Evolutionary conservation across 2,113 vertebrate genomes (phyloP).

Genomic region (Corydoras sp.): DNA sequence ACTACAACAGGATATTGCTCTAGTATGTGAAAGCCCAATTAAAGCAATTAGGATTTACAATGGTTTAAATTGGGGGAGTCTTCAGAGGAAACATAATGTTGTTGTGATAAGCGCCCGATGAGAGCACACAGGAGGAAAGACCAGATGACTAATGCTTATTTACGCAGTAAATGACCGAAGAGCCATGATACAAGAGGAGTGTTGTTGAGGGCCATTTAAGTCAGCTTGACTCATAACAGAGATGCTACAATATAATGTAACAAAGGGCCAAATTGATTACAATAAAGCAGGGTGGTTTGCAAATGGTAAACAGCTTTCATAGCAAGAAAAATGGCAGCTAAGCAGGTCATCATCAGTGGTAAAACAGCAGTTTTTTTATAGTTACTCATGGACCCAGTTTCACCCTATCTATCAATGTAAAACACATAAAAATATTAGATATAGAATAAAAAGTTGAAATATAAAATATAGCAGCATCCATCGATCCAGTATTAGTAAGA

Average conservation of each 20-base stretch:
- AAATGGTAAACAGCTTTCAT: not conserved
- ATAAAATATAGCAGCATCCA: too few relatives aligned
- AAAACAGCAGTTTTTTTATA: too few relatives aligned
- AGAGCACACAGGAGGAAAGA: constrained; percentile 4
- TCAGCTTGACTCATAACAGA: not conserved
- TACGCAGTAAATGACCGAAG: constrained; percentile 11
- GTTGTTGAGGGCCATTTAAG: not conserved
- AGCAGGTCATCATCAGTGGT: too few relatives aligned
- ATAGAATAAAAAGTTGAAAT: too few relatives aligned
- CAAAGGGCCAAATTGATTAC: not conserved
- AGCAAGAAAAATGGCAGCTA: not conserved
- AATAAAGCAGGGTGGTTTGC: not conserved
- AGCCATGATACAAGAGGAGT: not conserved
- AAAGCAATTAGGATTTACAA: constrained; percentile 58
- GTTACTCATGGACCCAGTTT: too few relatives aligned
- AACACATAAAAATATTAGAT: too few relatives aligned
- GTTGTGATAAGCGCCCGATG: constrained; percentile 26
- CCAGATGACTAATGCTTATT: constrained; percentile 30
- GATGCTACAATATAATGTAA: not conserved
- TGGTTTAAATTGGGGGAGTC: constrained; percentile 54
- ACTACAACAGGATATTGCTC: constrained; percentile 43
- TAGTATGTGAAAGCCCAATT: constrained; percentile 57
- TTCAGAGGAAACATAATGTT: constrained; percentile 51
- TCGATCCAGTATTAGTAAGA: too few relatives aligned
- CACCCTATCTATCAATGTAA: too few relatives aligned